Evolutionary conservation across 35 echinoderm and acorn worm genomes (phyloP), one percentile per base, ranked within the genome.

Genomic region (Ophiothrix spiculata): DNA sequence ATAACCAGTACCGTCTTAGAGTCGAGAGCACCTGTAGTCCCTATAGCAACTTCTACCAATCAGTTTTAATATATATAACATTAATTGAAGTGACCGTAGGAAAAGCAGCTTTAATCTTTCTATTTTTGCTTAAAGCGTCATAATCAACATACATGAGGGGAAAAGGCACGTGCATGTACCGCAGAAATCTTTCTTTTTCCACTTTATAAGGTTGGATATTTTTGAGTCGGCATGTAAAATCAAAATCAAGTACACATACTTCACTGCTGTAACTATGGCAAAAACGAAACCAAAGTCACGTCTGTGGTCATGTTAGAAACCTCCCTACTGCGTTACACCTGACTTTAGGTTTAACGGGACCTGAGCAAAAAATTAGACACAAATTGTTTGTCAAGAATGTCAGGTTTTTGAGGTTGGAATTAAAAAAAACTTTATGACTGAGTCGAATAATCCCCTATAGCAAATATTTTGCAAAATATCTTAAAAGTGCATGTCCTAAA

Each of bases 1-100:
- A 69, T 69, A 69, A 69, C 60, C 16, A 69, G 60, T 69, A 69
- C n/a, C n/a, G n/a, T 69, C 60, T n/a, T 69, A 69, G 19, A 69
- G 60, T 25, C 16, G 1, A 69, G 60, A 69, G 25, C 60, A 69
- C 60, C 60, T 69, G 60, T 69, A 69, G 60, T 2, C 60, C 60
- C 60, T 69, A 69, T 2, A 69, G 60, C 60, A 69, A 25, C 2
- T 69, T 25, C 8, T 25, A 1, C 25, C 17, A 69, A 69, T 28
- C 16, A 69, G 17, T 69, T 69, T 69, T 69, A 15, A 25, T 25
- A 12, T 1, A 28, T 69, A 69, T 15, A 12, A 15, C 6, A 69
- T 69, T 69, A 69, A 69, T 69, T n/a, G n/a, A 25, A 25, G 23
- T 69, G 21, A 25, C 60, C 60, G 23, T 69, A 69, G 60, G 60